Evolutionary conservation across 2,888 invertebrate genomes (phyloP), one percentile per base, ranked within the genome.

Genomic region (Lordiphosa fenestrarum): DNA sequence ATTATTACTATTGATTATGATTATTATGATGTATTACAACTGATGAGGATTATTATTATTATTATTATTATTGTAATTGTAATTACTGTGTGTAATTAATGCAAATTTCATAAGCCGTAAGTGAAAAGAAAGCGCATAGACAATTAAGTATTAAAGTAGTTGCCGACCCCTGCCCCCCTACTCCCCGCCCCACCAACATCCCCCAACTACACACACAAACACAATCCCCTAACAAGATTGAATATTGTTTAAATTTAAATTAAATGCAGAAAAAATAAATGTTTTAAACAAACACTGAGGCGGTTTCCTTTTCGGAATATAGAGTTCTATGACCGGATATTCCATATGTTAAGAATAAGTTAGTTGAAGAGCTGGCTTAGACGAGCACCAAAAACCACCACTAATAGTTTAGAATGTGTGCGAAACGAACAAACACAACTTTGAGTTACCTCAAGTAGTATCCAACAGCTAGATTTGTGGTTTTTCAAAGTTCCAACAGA

Each of bases 1-100:
- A 15, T 15, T 15, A 15, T 15, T 15, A 15, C 15, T 15, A 15
- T 15, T 15, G 15, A 15, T 15, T 15, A 15, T 15, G 15, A 15
- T 46, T 62, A 60, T 62, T 60, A 46, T 40, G 39, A 61, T 61
- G 62, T 60, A 53, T 60, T 60, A 56, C 33, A 39, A 9, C 25
- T 25, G 38, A 12, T 21, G 64, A 63, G 37, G 48, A 56, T 37
- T 47, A 53, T 35, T 58, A 69, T 46, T 44, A 68, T 58, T 47
- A 66, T 55, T 60, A 53, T 44, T 50, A 65, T 65, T 66, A 66
- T 56, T 51, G 53, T 57, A 59, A 68, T 71, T 63, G 66, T 84
- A 67, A 84, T 84, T 84, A 84, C 77, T 49, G 62, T 61, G 63
- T 81, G 77, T 78, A 84, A 78, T 77, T 84, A 81, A 81, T 81